These are phyloP conservation scores for Ophthalmolycus amberensis DNA, from an alignment of 2,113 vertebrate genomes.

Conservation along the genomic window DNA sequence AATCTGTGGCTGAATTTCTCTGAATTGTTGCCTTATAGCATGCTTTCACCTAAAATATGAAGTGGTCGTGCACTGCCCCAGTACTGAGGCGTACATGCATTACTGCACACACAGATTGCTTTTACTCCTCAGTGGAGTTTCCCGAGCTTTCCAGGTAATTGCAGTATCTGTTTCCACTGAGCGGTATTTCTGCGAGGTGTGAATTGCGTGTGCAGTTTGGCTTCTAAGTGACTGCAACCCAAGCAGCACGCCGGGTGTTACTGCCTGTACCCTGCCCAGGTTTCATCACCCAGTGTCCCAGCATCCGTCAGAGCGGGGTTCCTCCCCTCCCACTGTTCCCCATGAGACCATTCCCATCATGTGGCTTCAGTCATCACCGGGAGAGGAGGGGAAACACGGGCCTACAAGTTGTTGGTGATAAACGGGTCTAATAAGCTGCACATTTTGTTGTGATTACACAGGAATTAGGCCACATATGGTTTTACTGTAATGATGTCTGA, in stretches of 20 bases:
- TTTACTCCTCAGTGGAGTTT: constrained; percentile 20
- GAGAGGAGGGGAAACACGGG: constrained; percentile 1
- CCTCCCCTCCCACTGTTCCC: constrained; percentile 60
- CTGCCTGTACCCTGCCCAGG: constrained; percentile 72
- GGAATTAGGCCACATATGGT: constrained; percentile 62
- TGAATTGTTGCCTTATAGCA: not conserved
- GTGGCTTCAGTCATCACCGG: constrained; percentile 45
- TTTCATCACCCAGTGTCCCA: constrained; percentile 71
- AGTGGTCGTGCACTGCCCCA: not conserved
- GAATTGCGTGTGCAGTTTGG: constrained; percentile 44
- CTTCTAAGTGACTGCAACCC: constrained; percentile 46
- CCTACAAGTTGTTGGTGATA: constrained; percentile 28
- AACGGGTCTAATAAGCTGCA: constrained; percentile 42
- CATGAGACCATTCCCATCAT: constrained; percentile 62
- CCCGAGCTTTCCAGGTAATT: constrained; percentile 63
- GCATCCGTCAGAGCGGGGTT: constrained; percentile 40
- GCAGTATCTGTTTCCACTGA: constrained; percentile 67
- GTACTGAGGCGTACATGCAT: constrained; percentile 22
- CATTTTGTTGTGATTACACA: constrained; percentile 53
- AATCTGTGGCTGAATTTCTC: not conserved
- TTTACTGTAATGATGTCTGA: constrained; percentile 46
- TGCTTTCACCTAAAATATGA: constrained; percentile 19
- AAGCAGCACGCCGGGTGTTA: constrained; percentile 66
- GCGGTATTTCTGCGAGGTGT: constrained; percentile 62
- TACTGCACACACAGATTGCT: constrained; percentile 25